Evolutionary conservation across 2,113 vertebrate genomes (phyloP).

Genomic region (Epinephelus fuscoguttatus): DNA sequence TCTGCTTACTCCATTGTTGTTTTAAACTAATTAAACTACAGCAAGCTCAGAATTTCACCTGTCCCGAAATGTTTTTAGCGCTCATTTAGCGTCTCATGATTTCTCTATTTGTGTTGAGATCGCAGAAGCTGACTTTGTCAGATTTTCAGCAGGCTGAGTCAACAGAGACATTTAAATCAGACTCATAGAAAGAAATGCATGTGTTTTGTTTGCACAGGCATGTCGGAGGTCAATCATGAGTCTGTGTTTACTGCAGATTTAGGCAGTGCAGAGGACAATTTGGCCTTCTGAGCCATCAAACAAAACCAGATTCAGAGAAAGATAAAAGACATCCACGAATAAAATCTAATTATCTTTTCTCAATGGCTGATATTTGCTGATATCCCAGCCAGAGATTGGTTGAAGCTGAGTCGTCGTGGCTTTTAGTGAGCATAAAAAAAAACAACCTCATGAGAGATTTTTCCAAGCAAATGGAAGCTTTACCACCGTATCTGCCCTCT

Average conservation of each 20-base stretch:
- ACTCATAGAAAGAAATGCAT: no score
- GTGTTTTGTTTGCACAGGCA: background rate
- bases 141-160: background rate
- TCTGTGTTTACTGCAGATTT: background rate
- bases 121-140: background rate
- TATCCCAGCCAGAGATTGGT: conserved; percentile 34
- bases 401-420: conserved; percentile 30
- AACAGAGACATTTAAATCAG: background rate
- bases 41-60: conserved; percentile 3
- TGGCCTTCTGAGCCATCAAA: background rate
- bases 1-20: conserved; percentile 46
- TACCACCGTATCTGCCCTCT: conserved; percentile 6
- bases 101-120: background rate
- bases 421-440: conserved; percentile 36
- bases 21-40: conserved; percentile 68
- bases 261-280: background rate
- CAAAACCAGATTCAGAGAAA: background rate
- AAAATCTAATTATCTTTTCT: conserved; percentile 40
- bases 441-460: conserved; percentile 19
- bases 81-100: background rate
- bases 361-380: conserved; percentile 32
- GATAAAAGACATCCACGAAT: conserved; percentile 30
- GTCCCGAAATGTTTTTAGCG: conserved; percentile 7
- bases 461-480: conserved; percentile 49
- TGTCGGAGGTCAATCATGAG: background rate